Conservation (phyloP, 64 coral and sea anemone species). For the Orbicella faveolata region DNA sequence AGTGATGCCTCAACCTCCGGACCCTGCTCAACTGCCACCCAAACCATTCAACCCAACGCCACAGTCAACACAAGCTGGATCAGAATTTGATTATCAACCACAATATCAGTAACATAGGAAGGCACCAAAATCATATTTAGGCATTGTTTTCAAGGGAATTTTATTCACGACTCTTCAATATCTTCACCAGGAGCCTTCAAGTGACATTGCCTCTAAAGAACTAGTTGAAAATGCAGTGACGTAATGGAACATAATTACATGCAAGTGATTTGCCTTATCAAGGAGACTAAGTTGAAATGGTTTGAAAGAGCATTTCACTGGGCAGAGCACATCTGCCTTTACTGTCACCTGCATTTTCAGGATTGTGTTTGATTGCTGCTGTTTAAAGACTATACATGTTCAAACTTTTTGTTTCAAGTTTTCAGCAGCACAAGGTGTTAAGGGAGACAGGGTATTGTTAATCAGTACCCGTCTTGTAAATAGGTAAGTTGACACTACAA, state of each 20-base stretch:
- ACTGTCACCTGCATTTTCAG: not conserved
- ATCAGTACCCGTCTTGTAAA: too few relatives aligned
- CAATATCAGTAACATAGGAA: conserved; percentile 64
- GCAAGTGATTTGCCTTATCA: too few relatives aligned
- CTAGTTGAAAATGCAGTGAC: too few relatives aligned
- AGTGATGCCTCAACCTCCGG: conserved; percentile 97
- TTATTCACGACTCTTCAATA: not conserved
- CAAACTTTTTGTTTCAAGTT: not conserved
- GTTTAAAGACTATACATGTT: not conserved
- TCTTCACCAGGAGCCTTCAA: not conserved
- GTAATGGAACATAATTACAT: too few relatives aligned
- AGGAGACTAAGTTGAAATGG: too few relatives aligned
- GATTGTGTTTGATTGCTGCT: not conserved
- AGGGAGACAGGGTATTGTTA: too few relatives aligned
- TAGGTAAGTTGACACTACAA: too few relatives aligned
- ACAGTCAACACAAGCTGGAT: conserved; percentile 51
- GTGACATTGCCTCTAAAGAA: too few relatives aligned
- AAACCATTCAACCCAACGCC: conserved; percentile 65
- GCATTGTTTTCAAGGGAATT: not conserved
- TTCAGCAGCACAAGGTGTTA: too few relatives aligned
- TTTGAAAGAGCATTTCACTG: too few relatives aligned
- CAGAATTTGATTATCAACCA: conserved; percentile 91
- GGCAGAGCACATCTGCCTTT: not conserved
- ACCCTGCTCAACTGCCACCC: conserved; percentile 85
- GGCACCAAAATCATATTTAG: not conserved